These are phyloP conservation scores for Lutraria rhynchaena DNA, from an alignment of 1,140 invertebrate species.

Conservation along the genomic window DNA sequence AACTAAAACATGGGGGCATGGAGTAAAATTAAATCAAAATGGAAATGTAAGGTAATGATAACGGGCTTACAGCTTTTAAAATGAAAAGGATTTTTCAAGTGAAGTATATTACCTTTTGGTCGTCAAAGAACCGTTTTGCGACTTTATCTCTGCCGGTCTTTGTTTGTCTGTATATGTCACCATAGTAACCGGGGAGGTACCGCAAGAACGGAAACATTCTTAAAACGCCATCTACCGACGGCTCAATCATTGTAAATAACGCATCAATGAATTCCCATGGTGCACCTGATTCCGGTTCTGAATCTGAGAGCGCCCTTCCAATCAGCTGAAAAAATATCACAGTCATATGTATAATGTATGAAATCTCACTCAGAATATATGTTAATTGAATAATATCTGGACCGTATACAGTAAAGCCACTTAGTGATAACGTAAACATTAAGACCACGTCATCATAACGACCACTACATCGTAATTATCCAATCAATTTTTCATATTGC, in stretches of 20 bases:
- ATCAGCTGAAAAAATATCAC: constrained; percentile 43
- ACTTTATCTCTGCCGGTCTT: constrained; percentile 37
- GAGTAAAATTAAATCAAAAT: too few relatives aligned
- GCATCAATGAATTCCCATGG: constrained; percentile 52
- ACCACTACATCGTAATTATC: too few relatives aligned
- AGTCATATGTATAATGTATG: neutral
- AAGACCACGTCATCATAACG: too few relatives aligned
- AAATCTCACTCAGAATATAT: too few relatives aligned
- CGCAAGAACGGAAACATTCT: constrained; percentile 46
- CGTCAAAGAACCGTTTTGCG: constrained; percentile 20
- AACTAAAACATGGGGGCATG: too few relatives aligned
- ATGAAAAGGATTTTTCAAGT: too few relatives aligned
- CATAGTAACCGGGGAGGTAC: constrained; percentile 45
- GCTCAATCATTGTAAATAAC: constrained; percentile 45
- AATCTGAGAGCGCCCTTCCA: constrained; percentile 13
- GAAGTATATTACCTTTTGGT: constrained; percentile 57
- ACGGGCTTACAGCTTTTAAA: too few relatives aligned
- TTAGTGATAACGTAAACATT: too few relatives aligned
- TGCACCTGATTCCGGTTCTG: constrained; percentile 20
- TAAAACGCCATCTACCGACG: constrained; percentile 41
- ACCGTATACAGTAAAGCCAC: too few relatives aligned
- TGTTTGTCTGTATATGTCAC: constrained; percentile 37
- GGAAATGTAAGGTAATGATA: too few relatives aligned
- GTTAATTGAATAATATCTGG: too few relatives aligned
- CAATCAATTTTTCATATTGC: too few relatives aligned